Base-by-base conservation (phyloP, 2,797 vertebrate species). In the Vireo griseus region DNA sequence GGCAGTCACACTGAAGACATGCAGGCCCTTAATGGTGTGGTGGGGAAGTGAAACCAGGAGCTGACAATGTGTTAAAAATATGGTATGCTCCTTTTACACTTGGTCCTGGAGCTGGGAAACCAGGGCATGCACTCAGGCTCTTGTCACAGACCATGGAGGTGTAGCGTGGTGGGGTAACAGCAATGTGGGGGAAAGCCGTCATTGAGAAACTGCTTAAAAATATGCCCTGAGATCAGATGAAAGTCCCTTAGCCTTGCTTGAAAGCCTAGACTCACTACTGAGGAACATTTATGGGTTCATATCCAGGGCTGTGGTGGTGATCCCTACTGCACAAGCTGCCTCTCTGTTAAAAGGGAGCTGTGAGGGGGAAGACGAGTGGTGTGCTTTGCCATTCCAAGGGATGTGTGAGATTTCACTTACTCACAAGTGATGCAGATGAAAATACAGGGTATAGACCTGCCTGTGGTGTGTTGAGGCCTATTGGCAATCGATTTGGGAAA, bases 171-270 rank as follows among this genome's bases (percentile, higher is more conserved):
- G 65, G 82, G 19, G 50, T 77, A 85, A 62, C 8, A 39, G 28
- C 37, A 51, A 26, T 0, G 1, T 3, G 2, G 6, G 21, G 29
- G 44, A 69, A 68, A 76, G 24, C 4, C 42, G 5, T 40, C 28
- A 42, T 69, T 54, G 13, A 54, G 57, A 72, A 86, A 62, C 1
- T 2, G 14, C 48, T 90, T 65, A 10, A 69, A 81, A 91, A 62
- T 48, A 40, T 54, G 9, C 29, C 15, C 33, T 42, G 71, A 54
- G n/a, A 33, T 75, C 67, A 85, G n/a, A 50, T 19, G 11, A 47
- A n/a, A 80, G 28, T 50, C n/a, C 22, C 21, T 44, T 40, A 61
- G 37, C 31, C 40, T 71, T 86, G 15, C 16, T 40, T 65, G n/a
- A 57, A 90, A 78, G 31, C 39, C 57, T 55, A 31, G 11, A 10